phyloP scores from a whole-genome alignment of 2,888 invertebrate species.

The Aphrophora alni region DNA sequence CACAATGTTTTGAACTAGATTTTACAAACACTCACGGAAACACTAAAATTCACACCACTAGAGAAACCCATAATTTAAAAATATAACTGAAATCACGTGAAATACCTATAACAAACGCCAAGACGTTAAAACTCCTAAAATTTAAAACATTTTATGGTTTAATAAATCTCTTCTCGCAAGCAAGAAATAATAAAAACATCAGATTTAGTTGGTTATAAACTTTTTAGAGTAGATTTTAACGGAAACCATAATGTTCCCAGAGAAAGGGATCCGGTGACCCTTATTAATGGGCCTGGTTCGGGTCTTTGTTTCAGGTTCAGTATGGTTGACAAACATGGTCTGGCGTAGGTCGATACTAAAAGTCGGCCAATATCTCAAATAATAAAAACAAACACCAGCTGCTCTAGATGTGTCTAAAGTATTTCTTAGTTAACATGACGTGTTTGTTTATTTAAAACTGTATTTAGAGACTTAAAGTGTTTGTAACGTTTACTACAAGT shows the following conservation, averaged over 20 bases:
- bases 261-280: background rate
- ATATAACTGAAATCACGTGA: background rate
- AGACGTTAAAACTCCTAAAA: background rate
- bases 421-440: too few relatives aligned
- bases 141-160: background rate
- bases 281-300: background rate
- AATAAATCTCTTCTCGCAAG: background rate
- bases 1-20: too few relatives aligned
- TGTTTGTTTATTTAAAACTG: too few relatives aligned
- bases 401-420: too few relatives aligned
- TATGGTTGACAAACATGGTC: background rate
- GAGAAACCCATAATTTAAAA: background rate
- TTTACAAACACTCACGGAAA: too few relatives aligned
- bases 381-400: background rate
- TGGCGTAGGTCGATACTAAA: background rate
- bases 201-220: background rate
- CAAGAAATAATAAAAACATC: background rate
- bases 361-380: background rate
- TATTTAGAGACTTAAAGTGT: too few relatives aligned
- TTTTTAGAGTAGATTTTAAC: slow-evolving; percentile 1
- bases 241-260: background rate
- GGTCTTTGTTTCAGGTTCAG: background rate
- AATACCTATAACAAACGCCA: background rate
- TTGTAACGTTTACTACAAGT: too few relatives aligned
- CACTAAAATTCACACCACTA: too few relatives aligned